A percentile compares a stretch with the other conserved stretches of the same genome.
Conservation (phyloP, 1,140 invertebrate species). For the Cotesia typhae region DNA sequence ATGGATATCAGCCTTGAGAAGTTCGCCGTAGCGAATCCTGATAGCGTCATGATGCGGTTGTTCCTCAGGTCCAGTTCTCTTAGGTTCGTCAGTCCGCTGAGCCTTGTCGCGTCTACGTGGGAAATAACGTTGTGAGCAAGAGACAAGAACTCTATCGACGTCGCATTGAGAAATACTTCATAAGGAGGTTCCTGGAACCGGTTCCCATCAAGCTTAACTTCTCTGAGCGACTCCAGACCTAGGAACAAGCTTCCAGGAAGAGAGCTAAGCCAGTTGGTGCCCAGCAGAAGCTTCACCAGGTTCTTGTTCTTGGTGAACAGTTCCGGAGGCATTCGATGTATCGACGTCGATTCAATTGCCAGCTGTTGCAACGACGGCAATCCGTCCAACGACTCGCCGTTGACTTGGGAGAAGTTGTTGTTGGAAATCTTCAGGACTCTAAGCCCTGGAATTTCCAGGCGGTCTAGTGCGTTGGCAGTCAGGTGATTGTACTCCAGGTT, state of each 20-base stretch:
- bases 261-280: conserved; percentile 73
- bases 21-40: conserved; percentile 78
- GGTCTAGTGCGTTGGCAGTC: conserved; percentile 71
- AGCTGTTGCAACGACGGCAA: conserved; percentile 79
- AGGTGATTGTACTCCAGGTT: conserved; percentile 80
- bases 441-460: conserved; percentile 78
- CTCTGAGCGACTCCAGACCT: conserved; percentile 75
- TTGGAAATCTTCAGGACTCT: conserved; percentile 75
- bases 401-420: conserved; percentile 80
- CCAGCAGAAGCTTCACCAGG: conserved; percentile 75
- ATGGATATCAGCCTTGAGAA: conserved; percentile 76
- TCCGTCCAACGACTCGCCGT: conserved; percentile 75
- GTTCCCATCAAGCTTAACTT: conserved; percentile 79
- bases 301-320: conserved; percentile 82
- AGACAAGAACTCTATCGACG: conserved; percentile 77
- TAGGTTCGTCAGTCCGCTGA: conserved; percentile 77
- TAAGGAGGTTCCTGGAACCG: conserved; percentile 79
- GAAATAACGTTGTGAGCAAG: conserved; percentile 77
- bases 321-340: conserved; percentile 72
- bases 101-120: conserved; percentile 77
- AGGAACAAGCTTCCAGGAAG: conserved; percentile 75
- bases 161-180: conserved; percentile 76
- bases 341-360: conserved; percentile 71
- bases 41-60: conserved; percentile 79
- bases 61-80: conserved; percentile 77